Evolutionary conservation across 2,888 invertebrate genomes (phyloP).

Genomic region (Spilarctia lutea): DNA sequence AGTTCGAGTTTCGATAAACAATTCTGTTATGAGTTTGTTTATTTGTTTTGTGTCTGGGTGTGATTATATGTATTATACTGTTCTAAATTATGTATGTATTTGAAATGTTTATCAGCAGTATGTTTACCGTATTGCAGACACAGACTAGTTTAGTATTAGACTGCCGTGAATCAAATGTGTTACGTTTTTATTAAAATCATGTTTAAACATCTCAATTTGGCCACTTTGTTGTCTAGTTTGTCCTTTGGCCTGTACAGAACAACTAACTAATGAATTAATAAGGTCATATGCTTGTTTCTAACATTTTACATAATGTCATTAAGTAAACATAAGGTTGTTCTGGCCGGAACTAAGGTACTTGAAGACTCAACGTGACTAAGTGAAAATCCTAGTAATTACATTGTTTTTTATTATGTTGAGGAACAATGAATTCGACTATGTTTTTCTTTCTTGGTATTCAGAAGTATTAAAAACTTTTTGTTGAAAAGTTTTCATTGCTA

Average conservation of each 20-base stretch:
- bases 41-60: not conserved
- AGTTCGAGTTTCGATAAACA: too few species aligned
- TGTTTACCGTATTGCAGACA: not conserved
- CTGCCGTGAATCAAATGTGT: not conserved
- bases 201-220: too few species aligned
- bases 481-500: not conserved
- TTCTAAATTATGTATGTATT: not conserved
- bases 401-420: slow-evolving; percentile 16
- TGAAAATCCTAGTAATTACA: slow-evolving; percentile 28
- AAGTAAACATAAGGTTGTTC: slow-evolving; percentile 55
- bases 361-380: slow-evolving; percentile 43
- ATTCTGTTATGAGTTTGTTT: not conserved
- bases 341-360: slow-evolving; percentile 45
- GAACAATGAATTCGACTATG: slow-evolving; percentile 30
- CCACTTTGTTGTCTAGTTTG: not conserved
- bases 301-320: slow-evolving; percentile 9
- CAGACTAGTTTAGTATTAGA: not conserved
- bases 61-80: not conserved
- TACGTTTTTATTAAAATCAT: too few species aligned
- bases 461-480: slow-evolving; percentile 12
- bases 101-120: not conserved
- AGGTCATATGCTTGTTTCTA: slow-evolving; percentile 14
- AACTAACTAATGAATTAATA: slow-evolving; percentile 6
- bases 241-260: not conserved
- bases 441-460: slow-evolving; percentile 10